Base-by-base conservation (phyloP, 2,797 vertebrate species). In the Perodicticus potto region DNA sequence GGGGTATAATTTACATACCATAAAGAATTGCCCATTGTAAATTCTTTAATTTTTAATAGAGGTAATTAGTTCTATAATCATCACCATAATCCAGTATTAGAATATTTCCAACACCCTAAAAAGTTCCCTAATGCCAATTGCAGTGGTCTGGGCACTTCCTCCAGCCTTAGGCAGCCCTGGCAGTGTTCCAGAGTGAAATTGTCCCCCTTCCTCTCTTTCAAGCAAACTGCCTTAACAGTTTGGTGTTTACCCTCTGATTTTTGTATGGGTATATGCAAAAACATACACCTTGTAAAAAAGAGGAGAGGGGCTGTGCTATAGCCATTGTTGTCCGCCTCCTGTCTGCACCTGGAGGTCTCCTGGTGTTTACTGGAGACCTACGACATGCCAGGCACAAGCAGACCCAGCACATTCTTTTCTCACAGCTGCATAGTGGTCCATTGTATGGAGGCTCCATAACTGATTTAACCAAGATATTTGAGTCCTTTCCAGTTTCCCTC, bases 401-500 rank as follows among this genome's bases (percentile, higher is more conserved):
- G 73, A 40, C 25, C 88, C 7, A 17, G 29, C 23, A n/a, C 16
- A 0, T 40, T 84, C 55, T 84, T 74, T 74, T 74, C 57, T 61
- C 81, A 29, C 45, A 88, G 76, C 88, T 89, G 59, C 65, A 91
- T 57, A 95, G 93, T 32, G 69, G 77, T 90, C 92, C 78, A n/a
- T 95, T 92, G 95, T 95, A 20, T 40, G 73, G 85, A 0, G 4
- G 37, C 77, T 34, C 85, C 11, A 0, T 92, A 16, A 85, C 87
- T 88, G 61, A 67, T 86, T 69, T 76, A 80, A 72, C 67, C 22
- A 25, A 86, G 70, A 80, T 29, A 10, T 57, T 91, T 91, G 97
- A 63, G 61, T 76, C 87, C n/a, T 93, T 78, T 92, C 93, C 96
- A 96, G 74, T 96, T 86, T 90, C 93, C 86, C 81, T 93, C 34